Evolutionary conservation across 2,888 invertebrate genomes (phyloP).

Genomic region (Plebejus anna): DNA sequence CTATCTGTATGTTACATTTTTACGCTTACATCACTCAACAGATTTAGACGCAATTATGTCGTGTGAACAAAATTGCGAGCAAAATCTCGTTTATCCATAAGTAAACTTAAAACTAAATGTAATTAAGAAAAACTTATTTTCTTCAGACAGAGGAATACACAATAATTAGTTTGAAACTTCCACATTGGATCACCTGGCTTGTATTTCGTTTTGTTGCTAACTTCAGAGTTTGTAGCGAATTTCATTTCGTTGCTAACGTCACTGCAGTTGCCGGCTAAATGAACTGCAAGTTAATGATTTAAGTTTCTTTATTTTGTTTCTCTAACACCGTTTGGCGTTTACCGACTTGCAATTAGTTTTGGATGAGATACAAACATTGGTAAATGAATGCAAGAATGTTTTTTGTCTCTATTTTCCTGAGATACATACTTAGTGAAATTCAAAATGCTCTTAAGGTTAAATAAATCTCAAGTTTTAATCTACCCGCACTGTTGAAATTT

Average conservation of each 20-base stretch:
- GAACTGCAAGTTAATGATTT: constrained; percentile 13
- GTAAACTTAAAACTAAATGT: background rate
- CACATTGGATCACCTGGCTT: background rate
- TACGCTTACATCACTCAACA: no score
- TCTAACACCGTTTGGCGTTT: background rate
- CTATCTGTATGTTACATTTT: no score
- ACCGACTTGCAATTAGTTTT: background rate
- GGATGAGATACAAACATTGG: background rate
- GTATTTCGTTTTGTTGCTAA: background rate
- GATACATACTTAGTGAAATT: no score
- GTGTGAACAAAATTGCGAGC: no score
- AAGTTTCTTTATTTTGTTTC: constrained; percentile 8
- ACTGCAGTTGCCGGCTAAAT: background rate
- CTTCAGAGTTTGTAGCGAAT: background rate
- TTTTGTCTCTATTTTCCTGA: background rate
- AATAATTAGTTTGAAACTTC: constrained; percentile 15
- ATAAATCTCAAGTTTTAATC: no score
- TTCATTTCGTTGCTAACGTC: background rate
- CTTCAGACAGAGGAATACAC: background rate
- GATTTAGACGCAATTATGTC: no score
- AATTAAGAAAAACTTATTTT: background rate
- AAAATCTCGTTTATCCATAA: no score
- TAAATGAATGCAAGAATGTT: background rate
- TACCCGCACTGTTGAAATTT: no score
- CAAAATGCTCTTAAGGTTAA: no score